Conservation (phyloP, 2,113 vertebrate species). For the Lasiurus cinereus region DNA sequence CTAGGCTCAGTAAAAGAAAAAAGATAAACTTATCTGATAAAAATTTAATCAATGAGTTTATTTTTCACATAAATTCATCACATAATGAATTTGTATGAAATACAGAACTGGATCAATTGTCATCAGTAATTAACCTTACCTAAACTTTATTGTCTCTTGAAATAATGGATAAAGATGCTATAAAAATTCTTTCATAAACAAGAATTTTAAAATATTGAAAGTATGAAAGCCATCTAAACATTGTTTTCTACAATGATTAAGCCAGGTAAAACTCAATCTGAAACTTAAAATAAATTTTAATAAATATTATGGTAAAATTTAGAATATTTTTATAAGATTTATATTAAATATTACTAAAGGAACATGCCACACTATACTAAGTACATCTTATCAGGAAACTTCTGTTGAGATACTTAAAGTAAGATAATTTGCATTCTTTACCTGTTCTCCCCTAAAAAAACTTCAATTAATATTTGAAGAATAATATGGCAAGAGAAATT, state of each 20-base stretch:
- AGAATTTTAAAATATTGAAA: background rate
- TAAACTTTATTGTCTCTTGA: background rate
- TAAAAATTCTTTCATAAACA: background rate
- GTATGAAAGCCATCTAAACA: background rate
- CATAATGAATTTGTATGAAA: background rate
- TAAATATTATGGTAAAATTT: background rate
- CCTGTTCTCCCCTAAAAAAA: background rate
- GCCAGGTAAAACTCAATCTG: background rate
- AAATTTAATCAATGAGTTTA: background rate
- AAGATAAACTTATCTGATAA: background rate
- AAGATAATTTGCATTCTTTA: background rate
- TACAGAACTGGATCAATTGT: background rate
- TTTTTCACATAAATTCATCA: too few relatives aligned
- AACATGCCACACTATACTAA: background rate
- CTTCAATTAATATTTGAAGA: background rate
- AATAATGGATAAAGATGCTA: background rate
- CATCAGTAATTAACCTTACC: background rate
- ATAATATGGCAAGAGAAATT: background rate
- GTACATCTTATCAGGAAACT: background rate
- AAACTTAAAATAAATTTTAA: background rate
- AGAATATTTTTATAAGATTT: background rate
- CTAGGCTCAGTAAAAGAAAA: background rate
- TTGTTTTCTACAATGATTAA: background rate
- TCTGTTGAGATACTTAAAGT: background rate
- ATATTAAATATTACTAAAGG: background rate